Evolutionary conservation across 2,797 vertebrate genomes (phyloP), one percentile per base, ranked within the genome.

Genomic region (Dryobates pubescens): DNA sequence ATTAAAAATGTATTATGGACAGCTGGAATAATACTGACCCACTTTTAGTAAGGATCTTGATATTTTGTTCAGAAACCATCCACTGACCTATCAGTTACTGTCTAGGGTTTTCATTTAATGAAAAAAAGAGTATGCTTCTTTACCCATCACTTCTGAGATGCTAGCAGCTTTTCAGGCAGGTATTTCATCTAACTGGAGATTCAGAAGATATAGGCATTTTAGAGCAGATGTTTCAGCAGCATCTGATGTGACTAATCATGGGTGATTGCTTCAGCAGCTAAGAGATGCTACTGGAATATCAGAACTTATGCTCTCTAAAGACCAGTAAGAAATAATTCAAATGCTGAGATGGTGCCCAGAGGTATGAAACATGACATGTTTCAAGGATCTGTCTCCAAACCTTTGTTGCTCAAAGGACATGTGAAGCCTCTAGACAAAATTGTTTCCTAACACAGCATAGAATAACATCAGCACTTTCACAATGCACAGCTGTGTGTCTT

Each of bases 401-500:
- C 57, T 81, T 49, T 73, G 61, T 56, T 93, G 71, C 77, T 93
- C 57, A 91, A 82, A 93, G 85, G 76, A 73, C 41, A 62, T 20
- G n/a, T 70, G 88, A 89, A 89, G 29, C 93, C 80, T 73, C 79
- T 77, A 73, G 84, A 96, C 53, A 81, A 88, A 87, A 86, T 22
- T 78, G 30, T 82, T 94, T 94, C 53, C 76, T 79, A 92, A 11
- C 82, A 61, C 63, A 78, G 57, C 53, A 76, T 8, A 86, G 91
- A 92, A 80, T 51, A 95, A 63, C 82, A 83, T 91, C 83, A 63
- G 76, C 73, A 54, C 59, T 89, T 72, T 89, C 53, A 53, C 36
- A 87, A 64, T 62, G 57, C 56, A 85, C 94, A 92, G 77, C 90
- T 94, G 92, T 79, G 69, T 90, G 30, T 86, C 86, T 87, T 82